Evolutionary conservation across 1,140 invertebrate genomes (phyloP), one percentile per base, ranked within the genome.

Genomic region (Lasioglossum albipes): DNA sequence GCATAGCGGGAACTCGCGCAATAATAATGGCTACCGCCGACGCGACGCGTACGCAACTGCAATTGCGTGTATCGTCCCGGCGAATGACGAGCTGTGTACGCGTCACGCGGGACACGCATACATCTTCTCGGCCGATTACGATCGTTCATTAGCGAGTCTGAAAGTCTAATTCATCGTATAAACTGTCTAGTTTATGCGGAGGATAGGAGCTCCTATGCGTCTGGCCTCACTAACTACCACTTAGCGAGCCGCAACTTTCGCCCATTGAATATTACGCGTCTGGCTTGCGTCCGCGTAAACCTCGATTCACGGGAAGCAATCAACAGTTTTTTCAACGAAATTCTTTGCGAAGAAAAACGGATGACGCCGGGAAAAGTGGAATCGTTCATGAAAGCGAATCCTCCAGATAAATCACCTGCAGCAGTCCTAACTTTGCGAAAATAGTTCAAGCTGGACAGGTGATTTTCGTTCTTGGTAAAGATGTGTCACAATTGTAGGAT

Each of bases 11-110:
- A 49, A 18, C 67, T 52, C 45, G 61, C 59, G 76, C 76, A 79
- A 79, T 61, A 74, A 41, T 79, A 67, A 79, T 79, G 77, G 77
- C 77, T 4, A 59, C 77, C 22, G 7, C 70, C 16, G 36, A 36
- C 36, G 20, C 31, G 18, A 13, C 69, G 20, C 61, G n/a, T 67
- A 74, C 70, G 77, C 71, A 79, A 79, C 41, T 52, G 61, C 77
- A 79, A 79, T 74, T 79, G 77, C 77, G 52, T 61, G 62, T 67
- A 79, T 67, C 71, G 70, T 36, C 52, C 45, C 77, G 62, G 54
- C 77, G 77, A 79, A 79, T 74, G 77, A 79, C 12, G 77, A 57
- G 70, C 22, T 22, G 57, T 54, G 75, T 68, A 41, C 61, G 27
- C 57, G 20, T 75, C 41, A 9, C 42, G 10, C 49, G 54, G 18